phyloP scores from a whole-genome alignment of 2,113 vertebrate species.

The Meleagris gallopavo region DNA sequence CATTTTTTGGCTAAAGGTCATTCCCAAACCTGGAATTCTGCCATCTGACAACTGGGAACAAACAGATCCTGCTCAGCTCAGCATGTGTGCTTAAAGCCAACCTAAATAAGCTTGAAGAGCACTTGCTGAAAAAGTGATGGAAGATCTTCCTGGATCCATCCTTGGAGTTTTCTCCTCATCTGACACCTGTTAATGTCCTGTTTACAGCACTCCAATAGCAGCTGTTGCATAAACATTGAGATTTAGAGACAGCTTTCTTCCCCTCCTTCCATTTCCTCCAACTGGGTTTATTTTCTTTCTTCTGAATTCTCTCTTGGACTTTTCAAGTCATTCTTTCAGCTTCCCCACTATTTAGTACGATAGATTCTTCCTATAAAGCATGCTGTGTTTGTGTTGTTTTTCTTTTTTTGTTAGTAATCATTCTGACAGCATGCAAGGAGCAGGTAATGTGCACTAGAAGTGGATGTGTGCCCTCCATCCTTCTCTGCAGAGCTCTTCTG shows the following conservation, averaged over 20 bases:
- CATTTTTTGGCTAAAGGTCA: fast-evolving
- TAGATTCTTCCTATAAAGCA: background rate
- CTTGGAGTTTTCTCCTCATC: background rate
- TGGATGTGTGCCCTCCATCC: background rate
- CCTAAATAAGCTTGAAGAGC: background rate
- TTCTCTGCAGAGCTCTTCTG: background rate
- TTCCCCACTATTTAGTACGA: fast-evolving
- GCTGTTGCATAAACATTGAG: background rate
- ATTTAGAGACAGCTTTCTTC: background rate
- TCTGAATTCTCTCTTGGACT: background rate
- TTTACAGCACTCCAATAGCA: background rate
- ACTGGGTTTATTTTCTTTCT: background rate
- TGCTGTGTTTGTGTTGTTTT: background rate
- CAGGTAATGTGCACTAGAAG: fast-evolving
- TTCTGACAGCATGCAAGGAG: fast-evolving
- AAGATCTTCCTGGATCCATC: background rate
- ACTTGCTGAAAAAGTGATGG: background rate
- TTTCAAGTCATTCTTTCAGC: background rate
- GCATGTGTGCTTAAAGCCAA: background rate
- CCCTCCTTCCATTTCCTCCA: background rate
- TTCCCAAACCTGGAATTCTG: fast-evolving
- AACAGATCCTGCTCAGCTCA: background rate
- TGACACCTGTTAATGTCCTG: background rate
- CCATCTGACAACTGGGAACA: fast-evolving
- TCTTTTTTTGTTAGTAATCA: background rate